Conservation (phyloP, 2,888 invertebrate genomes). For the Stratiomys singularior region DNA sequence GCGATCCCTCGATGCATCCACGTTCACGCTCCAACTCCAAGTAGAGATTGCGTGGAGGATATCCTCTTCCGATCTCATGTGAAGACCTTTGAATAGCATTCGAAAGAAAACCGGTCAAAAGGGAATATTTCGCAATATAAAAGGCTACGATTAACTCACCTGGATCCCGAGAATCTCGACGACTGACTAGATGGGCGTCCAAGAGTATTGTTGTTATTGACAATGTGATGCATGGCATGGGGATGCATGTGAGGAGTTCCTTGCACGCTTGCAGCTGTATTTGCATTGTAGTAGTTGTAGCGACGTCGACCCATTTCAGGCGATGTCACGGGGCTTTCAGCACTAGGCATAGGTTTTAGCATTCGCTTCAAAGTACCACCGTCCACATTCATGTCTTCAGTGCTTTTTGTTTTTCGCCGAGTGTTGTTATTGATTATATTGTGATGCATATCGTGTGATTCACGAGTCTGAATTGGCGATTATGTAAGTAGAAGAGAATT, state of each 20-base stretch:
- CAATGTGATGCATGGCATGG: conserved; percentile 68
- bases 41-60: conserved; percentile 79
- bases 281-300: conserved; percentile 73
- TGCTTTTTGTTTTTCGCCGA: conserved; percentile 87
- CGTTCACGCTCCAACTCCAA: conserved; percentile 81
- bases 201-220: conserved; percentile 70
- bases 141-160: conserved; percentile 62
- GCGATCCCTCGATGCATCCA: conserved; percentile 72
- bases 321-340: conserved; percentile 89
- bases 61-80: conserved; percentile 78
- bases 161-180: conserved; percentile 73
- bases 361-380: conserved; percentile 87
- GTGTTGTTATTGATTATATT: conserved; percentile 80
- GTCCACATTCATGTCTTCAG: conserved; percentile 84
- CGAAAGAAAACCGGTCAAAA: not conserved
- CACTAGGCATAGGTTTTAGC: conserved; percentile 93
- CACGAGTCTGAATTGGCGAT: conserved; percentile 67
- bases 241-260: conserved; percentile 73
- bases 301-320: conserved; percentile 89
- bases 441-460: conserved; percentile 76
- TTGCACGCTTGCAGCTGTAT: conserved; percentile 60
- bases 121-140: too few species aligned
- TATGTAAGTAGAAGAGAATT: conserved; percentile 26
- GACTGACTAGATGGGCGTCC: conserved; percentile 72
- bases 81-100: conserved; percentile 69